Base-by-base conservation (phyloP, 2,113 vertebrate genomes). In the Oreotragus oreotragus region DNA sequence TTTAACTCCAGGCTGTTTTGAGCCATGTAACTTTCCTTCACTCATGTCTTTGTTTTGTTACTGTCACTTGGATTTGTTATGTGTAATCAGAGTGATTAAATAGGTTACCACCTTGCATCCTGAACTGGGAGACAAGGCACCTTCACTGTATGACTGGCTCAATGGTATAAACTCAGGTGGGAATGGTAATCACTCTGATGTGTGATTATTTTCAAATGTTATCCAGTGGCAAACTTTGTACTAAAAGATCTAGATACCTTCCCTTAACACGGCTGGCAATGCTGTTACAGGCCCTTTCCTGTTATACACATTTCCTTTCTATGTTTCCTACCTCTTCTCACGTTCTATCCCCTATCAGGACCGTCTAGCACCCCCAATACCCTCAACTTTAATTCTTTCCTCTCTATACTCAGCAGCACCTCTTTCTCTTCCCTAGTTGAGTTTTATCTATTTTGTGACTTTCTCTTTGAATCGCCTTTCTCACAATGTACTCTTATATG, bases 351-450 rank as follows among this genome's bases (percentile, higher is more conserved):
- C 57, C 73, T 93, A 88, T 21, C 11, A n/a, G 90, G 81, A 85
- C 23, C 70, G 96, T 96, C 87, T 84, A 94, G 84, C 60, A 57
- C 30, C 60, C 45, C 1, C 27, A 23, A 6, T 15, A n/a, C 13
- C 9, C 4, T 39, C 19, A 47, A 36, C 86, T 58, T 13, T 36
- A 13, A 33, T 80, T 43, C 64, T 84, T 95, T 81, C 62, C 79
- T 96, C 96, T 95, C 76, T 80, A 15, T 89, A 51, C 87, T 91
- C 27, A 83, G 83, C 12, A 95, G 64, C 39, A 93, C n/a, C n/a
- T 91, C 88, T 95, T 93, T 87, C 87, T 97, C 80, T 95, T 97
- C 92, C 76, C 17, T 28, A 92, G 90, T 97, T 95, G 55, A 85
- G 57, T 90, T 94, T 86, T 92, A 55, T 94, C 33, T 80, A 17